Evolutionary conservation across 2,797 vertebrate genomes (phyloP).

Genomic region (Crenuchus spilurus): DNA sequence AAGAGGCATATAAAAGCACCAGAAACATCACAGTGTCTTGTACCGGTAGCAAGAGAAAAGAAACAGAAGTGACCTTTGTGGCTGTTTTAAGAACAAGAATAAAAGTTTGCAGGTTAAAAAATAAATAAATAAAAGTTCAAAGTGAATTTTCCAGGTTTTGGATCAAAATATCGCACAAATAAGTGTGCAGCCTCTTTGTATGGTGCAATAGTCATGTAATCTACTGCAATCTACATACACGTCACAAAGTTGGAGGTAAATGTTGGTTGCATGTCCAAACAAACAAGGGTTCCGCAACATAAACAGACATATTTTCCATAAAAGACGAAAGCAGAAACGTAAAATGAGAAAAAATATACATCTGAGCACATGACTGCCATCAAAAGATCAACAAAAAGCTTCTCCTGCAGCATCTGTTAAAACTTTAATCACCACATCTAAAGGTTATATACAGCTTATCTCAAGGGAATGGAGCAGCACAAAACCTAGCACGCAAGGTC

Average conservation of each 20-base stretch:
- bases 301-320: background rate
- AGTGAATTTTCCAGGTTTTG: slow-evolving; percentile 1
- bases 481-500: too few species aligned
- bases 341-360: background rate
- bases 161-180: background rate
- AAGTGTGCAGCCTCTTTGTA: too few species aligned
- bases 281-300: background rate
- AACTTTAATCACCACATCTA: slow-evolving; percentile 44
- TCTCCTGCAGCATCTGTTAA: slow-evolving; percentile 19
- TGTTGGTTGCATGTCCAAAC: background rate
- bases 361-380: background rate
- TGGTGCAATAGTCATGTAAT: slow-evolving; percentile 15
- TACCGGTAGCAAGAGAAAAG: too few species aligned
- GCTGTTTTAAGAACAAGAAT: background rate
- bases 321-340: background rate
- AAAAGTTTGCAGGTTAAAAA: background rate
- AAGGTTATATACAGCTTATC: slow-evolving; percentile 38
- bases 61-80: too few species aligned
- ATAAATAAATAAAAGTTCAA: slow-evolving; percentile 8
- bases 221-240: background rate
- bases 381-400: too few species aligned
- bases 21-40: too few species aligned
- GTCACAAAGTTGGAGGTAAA: background rate
- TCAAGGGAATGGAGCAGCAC: slow-evolving; percentile 3
- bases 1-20: too few species aligned